A percentile compares a stretch with the other conserved stretches of the same genome.
These are phyloP conservation scores for Sarcophaga carnaria DNA, from an alignment of 2,888 invertebrate genomes.

Conservation along the genomic window DNA sequence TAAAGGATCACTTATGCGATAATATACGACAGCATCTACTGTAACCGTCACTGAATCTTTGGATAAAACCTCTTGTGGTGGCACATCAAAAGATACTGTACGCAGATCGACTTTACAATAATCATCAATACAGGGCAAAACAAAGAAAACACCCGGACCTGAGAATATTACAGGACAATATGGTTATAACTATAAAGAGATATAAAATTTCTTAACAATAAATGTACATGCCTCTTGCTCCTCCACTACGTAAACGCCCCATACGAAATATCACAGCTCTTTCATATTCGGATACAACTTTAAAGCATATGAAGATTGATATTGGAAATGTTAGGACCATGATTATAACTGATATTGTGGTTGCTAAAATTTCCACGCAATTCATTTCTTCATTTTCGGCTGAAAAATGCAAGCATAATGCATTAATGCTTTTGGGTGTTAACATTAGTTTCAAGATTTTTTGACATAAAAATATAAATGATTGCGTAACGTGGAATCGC, in stretches of 20 bases:
- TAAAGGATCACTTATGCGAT: slow-evolving; percentile 90
- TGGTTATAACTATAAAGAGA: neutral
- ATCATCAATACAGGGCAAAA: slow-evolving; percentile 96
- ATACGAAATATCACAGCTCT: slow-evolving; percentile 94
- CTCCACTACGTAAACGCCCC: slow-evolving; percentile 86
- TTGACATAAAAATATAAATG: too few relatives aligned
- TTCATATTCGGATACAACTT: slow-evolving; percentile 94
- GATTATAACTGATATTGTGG: slow-evolving; percentile 87
- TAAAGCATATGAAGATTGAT: slow-evolving; percentile 92
- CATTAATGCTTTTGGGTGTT: too few relatives aligned
- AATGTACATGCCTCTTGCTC: slow-evolving; percentile 67
- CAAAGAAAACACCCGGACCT: slow-evolving; percentile 94
- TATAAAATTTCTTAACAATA: neutral
- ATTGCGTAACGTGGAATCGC: too few relatives aligned
- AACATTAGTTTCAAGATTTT: too few relatives aligned
- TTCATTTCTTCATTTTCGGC: slow-evolving; percentile 86
- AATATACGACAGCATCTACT: slow-evolving; percentile 95
- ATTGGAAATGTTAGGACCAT: slow-evolving; percentile 91
- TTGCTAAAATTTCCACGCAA: slow-evolving; percentile 89
- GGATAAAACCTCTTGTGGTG: slow-evolving; percentile 97
- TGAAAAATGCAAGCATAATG: slow-evolving; percentile 47
- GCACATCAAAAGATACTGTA: slow-evolving; percentile 97
- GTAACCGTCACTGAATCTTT: slow-evolving; percentile 97
- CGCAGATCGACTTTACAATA: slow-evolving; percentile 96
- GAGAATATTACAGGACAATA: neutral